Conservation (phyloP, 2,113 vertebrate species). For the Entomyzon cyanotis region DNA sequence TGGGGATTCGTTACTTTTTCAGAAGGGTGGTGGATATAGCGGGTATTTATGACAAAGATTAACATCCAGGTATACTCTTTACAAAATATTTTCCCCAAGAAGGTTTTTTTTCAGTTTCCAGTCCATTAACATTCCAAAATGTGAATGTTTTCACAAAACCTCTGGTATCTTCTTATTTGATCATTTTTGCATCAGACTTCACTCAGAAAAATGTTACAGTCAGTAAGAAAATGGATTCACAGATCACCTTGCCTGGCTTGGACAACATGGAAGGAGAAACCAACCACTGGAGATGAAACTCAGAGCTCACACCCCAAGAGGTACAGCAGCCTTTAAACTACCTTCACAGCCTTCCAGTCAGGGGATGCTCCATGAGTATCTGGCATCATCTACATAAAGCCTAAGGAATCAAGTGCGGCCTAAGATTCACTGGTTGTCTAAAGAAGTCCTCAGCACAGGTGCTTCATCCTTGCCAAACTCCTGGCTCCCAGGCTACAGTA, state of each 20-base stretch:
- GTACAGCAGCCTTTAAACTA: not conserved
- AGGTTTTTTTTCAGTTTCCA: not conserved
- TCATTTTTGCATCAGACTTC: not conserved
- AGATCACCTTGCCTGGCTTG: not conserved
- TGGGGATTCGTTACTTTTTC: not conserved
- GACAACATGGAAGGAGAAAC: not conserved
- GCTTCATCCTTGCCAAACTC: not conserved
- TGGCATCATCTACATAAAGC: not conserved
- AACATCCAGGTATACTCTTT: not conserved
- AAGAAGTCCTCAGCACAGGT: not conserved
- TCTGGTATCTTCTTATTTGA: not conserved
- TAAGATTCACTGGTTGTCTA: not conserved
- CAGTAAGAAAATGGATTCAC: not conserved
- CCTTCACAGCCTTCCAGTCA: not conserved
- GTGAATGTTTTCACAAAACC: not conserved
- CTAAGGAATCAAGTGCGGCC: not conserved
- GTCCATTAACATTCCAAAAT: not conserved
- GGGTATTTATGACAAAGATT: not conserved
- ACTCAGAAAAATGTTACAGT: not conserved
- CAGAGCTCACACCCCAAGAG: not conserved
- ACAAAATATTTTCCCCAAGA: not conserved
- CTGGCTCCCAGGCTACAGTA: not conserved
- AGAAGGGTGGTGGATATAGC: not conserved
- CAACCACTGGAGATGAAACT: not conserved
- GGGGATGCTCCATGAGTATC: not conserved